These are phyloP conservation scores for Acleris cristana DNA, from an alignment of 2,888 invertebrate species.

Conservation along the genomic window DNA sequence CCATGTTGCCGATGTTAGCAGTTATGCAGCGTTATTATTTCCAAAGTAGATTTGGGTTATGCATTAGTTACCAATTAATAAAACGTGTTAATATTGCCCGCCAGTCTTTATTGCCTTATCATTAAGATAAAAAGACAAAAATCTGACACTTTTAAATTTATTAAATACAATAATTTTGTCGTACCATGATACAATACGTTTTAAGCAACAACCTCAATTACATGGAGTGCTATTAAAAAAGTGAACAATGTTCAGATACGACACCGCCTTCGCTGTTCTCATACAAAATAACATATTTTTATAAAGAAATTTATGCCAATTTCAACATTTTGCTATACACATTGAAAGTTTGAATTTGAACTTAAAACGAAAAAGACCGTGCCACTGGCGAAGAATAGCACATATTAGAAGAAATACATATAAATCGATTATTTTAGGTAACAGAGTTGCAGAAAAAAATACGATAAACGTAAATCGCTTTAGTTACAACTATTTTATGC, in stretches of 20 bases:
- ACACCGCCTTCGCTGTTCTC: no score
- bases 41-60: conserved; percentile 40
- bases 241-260: no score
- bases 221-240: no score
- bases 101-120: conserved; percentile 8
- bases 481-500: not conserved
- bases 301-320: no score
- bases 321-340: no score
- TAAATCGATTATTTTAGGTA: not conserved
- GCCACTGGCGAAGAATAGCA: no score
- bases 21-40: conserved; percentile 80
- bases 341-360: no score
- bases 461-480: not conserved
- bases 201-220: conserved; percentile 49
- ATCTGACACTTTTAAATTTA: conserved; percentile 63
- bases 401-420: no score
- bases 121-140: conserved; percentile 37
- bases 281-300: no score
- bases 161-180: conserved; percentile 71
- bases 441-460: conserved; percentile 29
- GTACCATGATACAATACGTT: conserved; percentile 67
- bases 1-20: conserved; percentile 86
- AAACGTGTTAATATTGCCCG: not conserved
- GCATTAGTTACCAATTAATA: conserved; percentile 12
- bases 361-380: no score